Conservation (phyloP, 2,797 vertebrate species). For the Ctenopoma multispine region DNA sequence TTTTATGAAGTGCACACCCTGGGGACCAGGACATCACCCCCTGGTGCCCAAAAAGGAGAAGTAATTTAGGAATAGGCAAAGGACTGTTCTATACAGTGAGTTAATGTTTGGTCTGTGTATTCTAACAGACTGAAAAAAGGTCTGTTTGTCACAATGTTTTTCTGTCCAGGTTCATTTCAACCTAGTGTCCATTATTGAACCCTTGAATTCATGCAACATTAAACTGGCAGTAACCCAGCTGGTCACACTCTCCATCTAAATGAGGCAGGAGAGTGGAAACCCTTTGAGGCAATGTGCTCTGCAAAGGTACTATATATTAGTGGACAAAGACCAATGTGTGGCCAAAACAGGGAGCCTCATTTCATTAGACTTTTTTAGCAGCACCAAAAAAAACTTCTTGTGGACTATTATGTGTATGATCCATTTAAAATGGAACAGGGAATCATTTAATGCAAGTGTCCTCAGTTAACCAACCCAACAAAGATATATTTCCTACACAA, state of each 20-base stretch:
- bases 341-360: constrained; percentile 52
- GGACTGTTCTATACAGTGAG: constrained; percentile 15
- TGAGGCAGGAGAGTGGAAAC: constrained; percentile 32
- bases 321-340: constrained; percentile 43
- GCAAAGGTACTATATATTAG: constrained; percentile 45
- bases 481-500: constrained; percentile 39
- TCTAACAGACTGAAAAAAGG: constrained; percentile 39
- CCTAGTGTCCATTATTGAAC: constrained; percentile 48
- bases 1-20: constrained; percentile 45
- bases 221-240: constrained; percentile 65
- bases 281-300: constrained; percentile 42
- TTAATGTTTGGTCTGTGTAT: constrained; percentile 27
- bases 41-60: constrained; percentile 14
- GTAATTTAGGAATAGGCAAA: constrained; percentile 39
- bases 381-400: constrained; percentile 43
- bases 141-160: constrained; percentile 58
- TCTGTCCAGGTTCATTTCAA: constrained; percentile 40
- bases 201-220: constrained; percentile 68
- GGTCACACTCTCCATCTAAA: constrained; percentile 54
- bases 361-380: constrained; percentile 56
- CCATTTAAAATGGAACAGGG: constrained; percentile 43
- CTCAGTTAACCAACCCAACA: constrained; percentile 22
- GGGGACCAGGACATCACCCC: constrained; percentile 29
- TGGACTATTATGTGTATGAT: constrained; percentile 44
- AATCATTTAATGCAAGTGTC: constrained; percentile 32